phyloP scores from a whole-genome alignment of 2,113 vertebrate species.

The Mirza zaza region DNA sequence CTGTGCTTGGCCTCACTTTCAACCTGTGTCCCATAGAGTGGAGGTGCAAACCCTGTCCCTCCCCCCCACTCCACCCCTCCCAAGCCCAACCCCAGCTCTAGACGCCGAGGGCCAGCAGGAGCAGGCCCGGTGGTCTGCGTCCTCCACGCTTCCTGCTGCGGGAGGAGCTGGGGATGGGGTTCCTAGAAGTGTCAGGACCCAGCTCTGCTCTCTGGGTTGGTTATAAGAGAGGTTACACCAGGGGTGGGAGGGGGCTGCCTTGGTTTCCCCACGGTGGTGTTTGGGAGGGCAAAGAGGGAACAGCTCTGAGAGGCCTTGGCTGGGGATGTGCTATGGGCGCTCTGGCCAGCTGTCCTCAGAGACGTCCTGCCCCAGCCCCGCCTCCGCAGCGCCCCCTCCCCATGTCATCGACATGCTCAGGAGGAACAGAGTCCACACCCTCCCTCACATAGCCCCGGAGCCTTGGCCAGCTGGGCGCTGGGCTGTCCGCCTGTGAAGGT shows the following conservation, averaged over 20 bases:
- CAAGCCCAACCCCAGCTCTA: neutral
- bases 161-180: neutral
- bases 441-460: fast-evolving
- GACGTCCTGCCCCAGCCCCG: neutral
- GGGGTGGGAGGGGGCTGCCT: neutral
- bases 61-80: neutral
- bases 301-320: neutral
- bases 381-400: neutral
- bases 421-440: neutral
- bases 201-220: neutral
- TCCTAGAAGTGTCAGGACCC: neutral
- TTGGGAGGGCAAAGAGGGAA: neutral
- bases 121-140: neutral
- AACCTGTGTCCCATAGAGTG: too few relatives aligned
- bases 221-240: neutral
- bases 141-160: neutral
- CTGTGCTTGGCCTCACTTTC: neutral
- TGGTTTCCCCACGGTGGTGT: neutral
- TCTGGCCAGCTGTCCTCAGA: neutral
- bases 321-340: neutral
- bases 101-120: neutral
- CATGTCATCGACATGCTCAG: neutral
- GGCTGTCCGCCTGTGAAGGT: neutral
- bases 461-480: fast-evolving
- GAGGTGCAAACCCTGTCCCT: neutral